Conservation (phyloP, 2,888 invertebrate species). For the Himalopsyche japonica region DNA sequence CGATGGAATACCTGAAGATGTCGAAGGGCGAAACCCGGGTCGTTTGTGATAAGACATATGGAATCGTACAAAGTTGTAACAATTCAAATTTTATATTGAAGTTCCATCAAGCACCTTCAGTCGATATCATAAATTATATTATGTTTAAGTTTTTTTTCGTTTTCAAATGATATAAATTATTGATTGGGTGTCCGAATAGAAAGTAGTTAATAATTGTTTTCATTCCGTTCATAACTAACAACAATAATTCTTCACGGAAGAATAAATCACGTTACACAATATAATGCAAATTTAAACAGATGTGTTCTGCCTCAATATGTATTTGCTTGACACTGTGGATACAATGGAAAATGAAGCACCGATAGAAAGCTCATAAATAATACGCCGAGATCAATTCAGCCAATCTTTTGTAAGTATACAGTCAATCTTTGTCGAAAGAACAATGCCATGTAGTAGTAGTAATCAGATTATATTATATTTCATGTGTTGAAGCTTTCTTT, state of each 20-base stretch:
- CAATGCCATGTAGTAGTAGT: background rate
- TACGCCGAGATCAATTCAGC: background rate
- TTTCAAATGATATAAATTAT: too few relatives aligned
- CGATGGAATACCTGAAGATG: too few relatives aligned
- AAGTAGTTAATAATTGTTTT: background rate
- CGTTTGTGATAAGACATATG: too few relatives aligned
- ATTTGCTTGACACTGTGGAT: background rate
- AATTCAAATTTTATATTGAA: too few relatives aligned
- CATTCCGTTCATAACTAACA: background rate
- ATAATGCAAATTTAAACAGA: background rate
- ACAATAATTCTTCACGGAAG: background rate
- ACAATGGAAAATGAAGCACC: background rate
- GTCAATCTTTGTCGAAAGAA: constrained; percentile 10
- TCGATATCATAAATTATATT: too few relatives aligned
- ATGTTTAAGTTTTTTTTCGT: too few relatives aligned
- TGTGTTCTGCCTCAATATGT: background rate
- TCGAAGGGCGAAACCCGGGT: too few relatives aligned
- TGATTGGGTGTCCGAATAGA: background rate
- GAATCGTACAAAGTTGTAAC: too few relatives aligned
- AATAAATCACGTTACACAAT: background rate
- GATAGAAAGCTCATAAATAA: constrained; percentile 10
- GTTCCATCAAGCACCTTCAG: too few relatives aligned
- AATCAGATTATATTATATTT: background rate
- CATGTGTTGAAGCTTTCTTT: background rate
- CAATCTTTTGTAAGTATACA: background rate